Percentiles rank a stretch among this genome's conserved stretches.
Conservation (phyloP, 2,888 invertebrate genomes). For the Pemphredon lugubris region DNA sequence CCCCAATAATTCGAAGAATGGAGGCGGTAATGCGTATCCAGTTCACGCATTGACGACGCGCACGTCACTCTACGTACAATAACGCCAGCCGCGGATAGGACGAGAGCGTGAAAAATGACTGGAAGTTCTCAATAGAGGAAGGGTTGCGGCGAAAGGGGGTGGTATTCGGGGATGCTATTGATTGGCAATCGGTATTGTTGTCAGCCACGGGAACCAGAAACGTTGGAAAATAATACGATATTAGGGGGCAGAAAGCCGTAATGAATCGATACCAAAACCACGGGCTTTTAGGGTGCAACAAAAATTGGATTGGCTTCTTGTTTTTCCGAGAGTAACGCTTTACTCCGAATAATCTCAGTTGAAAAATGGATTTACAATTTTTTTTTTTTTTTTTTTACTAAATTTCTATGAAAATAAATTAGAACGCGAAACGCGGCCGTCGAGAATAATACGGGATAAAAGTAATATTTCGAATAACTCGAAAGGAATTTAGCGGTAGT, state of each 20-base stretch:
- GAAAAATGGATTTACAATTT: not conserved
- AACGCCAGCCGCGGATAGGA: constrained; percentile 56
- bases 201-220: constrained; percentile 41
- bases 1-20: constrained; percentile 69
- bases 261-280: constrained; percentile 72
- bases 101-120: constrained; percentile 70
- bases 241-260: constrained; percentile 62
- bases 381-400: not conserved
- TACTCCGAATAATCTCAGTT: not conserved
- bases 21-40: constrained; percentile 59
- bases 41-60: constrained; percentile 52
- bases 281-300: constrained; percentile 38
- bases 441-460: no score
- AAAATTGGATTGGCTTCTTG: not conserved
- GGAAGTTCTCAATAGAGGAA: constrained; percentile 61
- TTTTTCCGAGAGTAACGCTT: not conserved
- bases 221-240: constrained; percentile 70
- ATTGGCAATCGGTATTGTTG: constrained; percentile 72
- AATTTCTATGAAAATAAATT: not conserved
- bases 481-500: no score
- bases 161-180: constrained; percentile 62
- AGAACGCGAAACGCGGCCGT: not conserved
- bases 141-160: constrained; percentile 41
- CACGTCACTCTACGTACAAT: constrained; percentile 61
- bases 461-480: no score